These are phyloP conservation scores for Bombus terrestris DNA, from an alignment of 1,140 invertebrate species.

Conservation along the genomic window DNA sequence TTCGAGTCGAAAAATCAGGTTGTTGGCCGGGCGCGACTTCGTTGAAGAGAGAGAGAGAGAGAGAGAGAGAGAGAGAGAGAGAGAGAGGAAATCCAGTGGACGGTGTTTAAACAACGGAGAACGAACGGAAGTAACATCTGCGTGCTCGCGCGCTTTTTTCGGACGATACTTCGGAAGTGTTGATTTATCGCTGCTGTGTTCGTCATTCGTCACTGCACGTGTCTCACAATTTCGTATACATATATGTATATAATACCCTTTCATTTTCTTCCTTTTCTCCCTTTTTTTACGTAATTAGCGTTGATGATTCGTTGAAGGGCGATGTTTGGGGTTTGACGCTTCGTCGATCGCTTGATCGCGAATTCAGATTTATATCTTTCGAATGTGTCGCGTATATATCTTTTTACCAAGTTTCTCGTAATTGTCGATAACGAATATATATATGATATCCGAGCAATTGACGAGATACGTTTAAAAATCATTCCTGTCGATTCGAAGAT, in stretches of 20 bases:
- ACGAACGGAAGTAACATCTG: conserved; percentile 15
- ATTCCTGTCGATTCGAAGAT: too few species aligned
- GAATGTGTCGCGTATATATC: neutral
- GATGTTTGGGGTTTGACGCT: neutral
- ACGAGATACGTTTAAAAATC: too few species aligned
- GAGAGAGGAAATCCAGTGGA: neutral
- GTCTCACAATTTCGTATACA: neutral
- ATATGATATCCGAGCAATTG: too few species aligned
- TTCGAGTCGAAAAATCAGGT: neutral
- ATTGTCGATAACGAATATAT: neutral
- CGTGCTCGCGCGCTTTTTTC: neutral
- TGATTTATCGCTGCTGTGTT: conserved; percentile 1
- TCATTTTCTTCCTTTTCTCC: neutral
- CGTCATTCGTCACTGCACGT: conserved; percentile 7
- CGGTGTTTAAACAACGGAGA: neutral
- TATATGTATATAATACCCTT: neutral
- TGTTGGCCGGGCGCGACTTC: neutral
- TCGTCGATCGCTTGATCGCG: neutral
- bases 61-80: neutral
- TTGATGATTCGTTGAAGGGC: neutral
- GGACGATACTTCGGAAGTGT: neutral
- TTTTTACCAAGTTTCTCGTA: neutral
- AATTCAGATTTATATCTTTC: neutral
- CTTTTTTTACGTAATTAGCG: neutral
- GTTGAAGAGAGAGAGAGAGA: neutral